Evolutionary conservation across 2,888 invertebrate genomes (phyloP).

Genomic region (Spialia ferax): DNA sequence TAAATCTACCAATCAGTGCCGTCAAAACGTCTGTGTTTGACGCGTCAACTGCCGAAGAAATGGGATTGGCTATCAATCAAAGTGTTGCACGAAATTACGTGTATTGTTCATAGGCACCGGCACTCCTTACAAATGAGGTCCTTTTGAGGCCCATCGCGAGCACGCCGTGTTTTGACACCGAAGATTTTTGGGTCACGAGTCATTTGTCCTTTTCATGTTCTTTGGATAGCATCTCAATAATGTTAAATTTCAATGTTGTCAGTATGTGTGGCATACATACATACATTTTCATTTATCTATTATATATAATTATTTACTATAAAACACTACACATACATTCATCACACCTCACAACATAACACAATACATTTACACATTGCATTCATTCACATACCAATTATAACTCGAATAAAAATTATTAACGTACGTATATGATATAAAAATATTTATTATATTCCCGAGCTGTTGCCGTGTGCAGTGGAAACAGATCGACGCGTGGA

Average conservation of each 20-base stretch:
- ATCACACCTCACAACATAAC: too few relatives aligned
- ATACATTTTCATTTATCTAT: too few relatives aligned
- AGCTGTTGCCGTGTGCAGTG: too few relatives aligned
- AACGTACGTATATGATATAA: too few relatives aligned
- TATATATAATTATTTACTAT: too few relatives aligned
- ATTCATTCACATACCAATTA: too few relatives aligned
- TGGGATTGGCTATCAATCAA: constrained; percentile 79
- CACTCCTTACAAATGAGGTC: constrained; percentile 60
- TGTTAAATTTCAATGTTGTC: constrained; percentile 13
- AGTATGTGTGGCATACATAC: too few relatives aligned
- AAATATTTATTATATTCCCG: too few relatives aligned
- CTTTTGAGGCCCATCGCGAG: constrained; percentile 43
- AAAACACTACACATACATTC: too few relatives aligned
- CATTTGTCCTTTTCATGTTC: constrained; percentile 50
- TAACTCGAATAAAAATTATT: too few relatives aligned
- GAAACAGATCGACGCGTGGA: too few relatives aligned
- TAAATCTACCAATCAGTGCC: constrained; percentile 64
- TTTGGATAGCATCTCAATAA: constrained; percentile 36
- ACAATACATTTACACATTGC: too few relatives aligned
- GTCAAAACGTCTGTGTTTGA: constrained; percentile 65
- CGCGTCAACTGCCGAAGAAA: constrained; percentile 63
- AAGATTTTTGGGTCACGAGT: constrained; percentile 61
- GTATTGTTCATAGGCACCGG: constrained; percentile 70
- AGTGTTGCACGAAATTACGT: constrained; percentile 70
- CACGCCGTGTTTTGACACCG: constrained; percentile 42